Evolutionary conservation across 2,888 invertebrate species (phyloP).

Genomic region (Tachina grossa): DNA sequence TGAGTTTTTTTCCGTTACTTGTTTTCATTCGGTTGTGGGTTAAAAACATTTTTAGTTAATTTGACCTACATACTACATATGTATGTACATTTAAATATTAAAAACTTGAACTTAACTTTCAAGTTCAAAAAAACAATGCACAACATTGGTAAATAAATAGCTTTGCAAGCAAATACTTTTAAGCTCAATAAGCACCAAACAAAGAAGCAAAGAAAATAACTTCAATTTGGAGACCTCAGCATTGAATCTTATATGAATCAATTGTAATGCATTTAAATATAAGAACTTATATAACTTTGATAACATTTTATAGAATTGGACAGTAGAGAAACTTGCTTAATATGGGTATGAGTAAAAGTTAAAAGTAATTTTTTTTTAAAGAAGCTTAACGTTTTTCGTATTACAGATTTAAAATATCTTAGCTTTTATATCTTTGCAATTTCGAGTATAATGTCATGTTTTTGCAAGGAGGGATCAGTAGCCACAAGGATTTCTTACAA

Average conservation of each 20-base stretch:
- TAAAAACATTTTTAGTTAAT: neutral
- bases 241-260: neutral
- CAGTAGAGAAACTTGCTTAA: conserved; percentile 27
- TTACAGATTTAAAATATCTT: conserved; percentile 39
- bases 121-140: conserved; percentile 43
- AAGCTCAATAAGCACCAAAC: neutral
- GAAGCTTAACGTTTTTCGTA: neutral
- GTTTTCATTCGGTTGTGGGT: neutral
- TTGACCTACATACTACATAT: conserved; percentile 23
- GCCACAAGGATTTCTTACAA: conserved; percentile 77
- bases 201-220: conserved; percentile 18
- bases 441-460: conserved; percentile 21
- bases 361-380: neutral
- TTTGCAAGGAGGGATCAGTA: conserved; percentile 49
- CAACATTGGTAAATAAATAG: neutral
- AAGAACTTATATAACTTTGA: neutral
- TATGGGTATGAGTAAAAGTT: conserved; percentile 43
- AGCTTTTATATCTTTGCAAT: conserved; percentile 3
- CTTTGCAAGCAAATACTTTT: conserved; percentile 18
- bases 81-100: neutral
- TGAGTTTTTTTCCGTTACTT: neutral
- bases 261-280: conserved; percentile 23
- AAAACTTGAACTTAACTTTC: conserved; percentile 60
- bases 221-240: conserved; percentile 47
- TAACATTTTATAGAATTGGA: neutral